phyloP scores from a whole-genome alignment of 2,797 vertebrate genomes.

The Octomys mimax region DNA sequence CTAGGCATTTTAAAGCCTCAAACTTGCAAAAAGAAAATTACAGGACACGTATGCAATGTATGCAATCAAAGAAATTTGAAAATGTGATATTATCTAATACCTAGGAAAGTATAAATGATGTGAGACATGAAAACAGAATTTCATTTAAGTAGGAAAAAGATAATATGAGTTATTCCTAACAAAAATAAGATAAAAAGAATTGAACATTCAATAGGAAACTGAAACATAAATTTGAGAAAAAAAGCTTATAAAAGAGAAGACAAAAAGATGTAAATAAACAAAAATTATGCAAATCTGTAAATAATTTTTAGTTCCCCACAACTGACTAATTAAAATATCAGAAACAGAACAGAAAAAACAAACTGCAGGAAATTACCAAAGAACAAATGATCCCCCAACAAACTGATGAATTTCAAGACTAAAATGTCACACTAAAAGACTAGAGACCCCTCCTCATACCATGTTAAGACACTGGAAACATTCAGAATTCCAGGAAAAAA shows the following conservation, averaged over 20 bases:
- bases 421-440: slow-evolving; percentile 18
- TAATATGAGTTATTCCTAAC: slow-evolving; percentile 22
- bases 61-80: neutral
- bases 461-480: neutral
- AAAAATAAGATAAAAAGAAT: slow-evolving; percentile 28
- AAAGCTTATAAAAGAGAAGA: slow-evolving; percentile 25
- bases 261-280: neutral
- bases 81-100: neutral
- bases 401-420: slow-evolving; percentile 25
- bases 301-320: neutral
- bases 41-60: neutral
- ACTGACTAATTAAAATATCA: neutral
- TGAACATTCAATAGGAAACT: slow-evolving; percentile 27
- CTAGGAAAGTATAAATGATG: slow-evolving; percentile 42
- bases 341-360: neutral
- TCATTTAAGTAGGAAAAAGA: slow-evolving; percentile 32
- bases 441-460: neutral
- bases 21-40: neutral
- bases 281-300: slow-evolving; percentile 46
- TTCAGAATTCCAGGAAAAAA: slow-evolving; percentile 28
- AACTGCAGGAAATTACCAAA: neutral
- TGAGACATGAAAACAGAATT: slow-evolving; percentile 28
- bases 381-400: slow-evolving; percentile 13
- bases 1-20: slow-evolving; percentile 4
- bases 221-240: slow-evolving; percentile 22